A percentile compares a stretch with the other conserved stretches of the same genome.
phyloP scores from a whole-genome alignment of 1,140 invertebrate species.

The Lepidotrigona ventralis region DNA sequence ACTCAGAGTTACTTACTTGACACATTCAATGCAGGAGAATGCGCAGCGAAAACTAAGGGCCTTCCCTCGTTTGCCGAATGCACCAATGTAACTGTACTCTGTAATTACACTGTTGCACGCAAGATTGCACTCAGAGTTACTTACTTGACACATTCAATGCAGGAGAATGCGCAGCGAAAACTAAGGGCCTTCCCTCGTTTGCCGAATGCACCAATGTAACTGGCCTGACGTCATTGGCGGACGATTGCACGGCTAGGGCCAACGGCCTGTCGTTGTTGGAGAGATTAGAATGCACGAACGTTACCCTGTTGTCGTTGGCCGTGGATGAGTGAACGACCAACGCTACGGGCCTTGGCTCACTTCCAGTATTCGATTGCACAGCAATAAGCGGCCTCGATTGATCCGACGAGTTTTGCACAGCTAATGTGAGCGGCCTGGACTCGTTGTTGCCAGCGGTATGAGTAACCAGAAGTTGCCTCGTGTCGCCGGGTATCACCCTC shows the following conservation, averaged over 20 bases:
- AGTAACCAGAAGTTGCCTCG: conserved; percentile 75
- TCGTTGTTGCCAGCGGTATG: conserved; percentile 75
- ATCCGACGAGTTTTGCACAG: conserved; percentile 70
- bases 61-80: conserved; percentile 76
- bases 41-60: conserved; percentile 75
- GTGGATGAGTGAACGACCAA: conserved; percentile 77
- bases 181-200: conserved; percentile 76
- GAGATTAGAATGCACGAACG: conserved; percentile 77
- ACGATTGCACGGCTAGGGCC: conserved; percentile 76
- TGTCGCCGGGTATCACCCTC: conserved; percentile 76
- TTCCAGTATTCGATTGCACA: conserved; percentile 72
- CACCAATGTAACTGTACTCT: conserved; percentile 77
- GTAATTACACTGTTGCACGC: no score
- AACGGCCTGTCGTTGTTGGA: conserved; percentile 77
- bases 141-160: conserved; percentile 76
- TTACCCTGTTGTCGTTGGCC: conserved; percentile 78
- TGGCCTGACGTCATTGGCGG: conserved; percentile 76
- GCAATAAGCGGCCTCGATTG: conserved; percentile 73
- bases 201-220: conserved; percentile 77
- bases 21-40: conserved; percentile 74
- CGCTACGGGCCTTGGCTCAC: conserved; percentile 76
- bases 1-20: conserved; percentile 70
- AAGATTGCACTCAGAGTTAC: conserved; percentile 42
- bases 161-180: conserved; percentile 75
- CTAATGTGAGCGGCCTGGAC: conserved; percentile 70